Evolutionary conservation across 2,888 invertebrate genomes (phyloP), one percentile per base, ranked within the genome.

Genomic region (Paralinhomoeus sp.): DNA sequence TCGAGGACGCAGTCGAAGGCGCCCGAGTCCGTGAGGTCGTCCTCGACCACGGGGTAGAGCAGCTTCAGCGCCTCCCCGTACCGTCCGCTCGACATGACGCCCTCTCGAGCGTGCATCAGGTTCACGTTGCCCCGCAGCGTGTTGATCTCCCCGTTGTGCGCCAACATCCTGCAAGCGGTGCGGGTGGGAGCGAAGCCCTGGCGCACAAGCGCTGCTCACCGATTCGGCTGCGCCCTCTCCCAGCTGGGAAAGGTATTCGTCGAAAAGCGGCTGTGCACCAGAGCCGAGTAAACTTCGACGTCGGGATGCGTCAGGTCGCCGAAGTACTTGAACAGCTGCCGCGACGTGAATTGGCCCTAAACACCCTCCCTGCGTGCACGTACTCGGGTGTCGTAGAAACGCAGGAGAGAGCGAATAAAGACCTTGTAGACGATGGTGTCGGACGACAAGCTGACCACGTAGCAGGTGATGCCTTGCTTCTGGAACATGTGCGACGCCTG

Each of bases 91-190:
- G 53, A 50, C 60, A 60, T 60, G 31, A 57, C 54, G 46, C 93
- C 93, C 66, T 93, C 93, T 45, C 97, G 77, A 44, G 93, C 93
- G 64, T 84, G 82, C 93, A 97, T 97, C 53, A 83, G 73, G 67
- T 97, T 97, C 12, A 91, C 83, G 65, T 97, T 97, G 54, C 97
- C 97, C 50, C 91, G 76, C 54, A 97, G 73, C 17, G 97, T 97
- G 70, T 97, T 97, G 66, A 97, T 97, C 71, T 97, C 97, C 50
- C 97, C 97, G 69, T 97, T 97, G 71, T 97, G 97, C 49, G 93
- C 93, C 54, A 97, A 70, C 60, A 80, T 74, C 62, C 84, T 78
- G 64, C 1, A 46, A 48, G 24, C n/a, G n/a, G n/a, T n/a, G n/a
- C n/a, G n/a, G n/a, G n/a, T n/a, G n/a, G n/a, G n/a, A n/a, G n/a